Percentiles rank a stretch among this genome's conserved stretches.
phyloP scores from a whole-genome alignment of 37 sponge, comb jelly and placozoan species.

The Chondrosia reniformis region DNA sequence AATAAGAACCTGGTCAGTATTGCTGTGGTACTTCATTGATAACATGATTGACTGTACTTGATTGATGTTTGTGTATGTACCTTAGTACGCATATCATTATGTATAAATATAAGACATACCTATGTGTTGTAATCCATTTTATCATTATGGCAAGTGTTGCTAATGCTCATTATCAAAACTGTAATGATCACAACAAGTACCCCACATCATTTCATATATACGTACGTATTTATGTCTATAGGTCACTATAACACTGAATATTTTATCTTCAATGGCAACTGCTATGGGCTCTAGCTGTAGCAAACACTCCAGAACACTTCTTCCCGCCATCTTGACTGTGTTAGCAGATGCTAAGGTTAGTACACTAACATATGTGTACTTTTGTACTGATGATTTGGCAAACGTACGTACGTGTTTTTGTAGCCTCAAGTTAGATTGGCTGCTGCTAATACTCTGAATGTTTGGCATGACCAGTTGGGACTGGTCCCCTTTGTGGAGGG shows the following conservation, averaged over 20 bases:
- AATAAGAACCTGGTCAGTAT: constrained; percentile 81
- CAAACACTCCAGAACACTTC: constrained; percentile 33
- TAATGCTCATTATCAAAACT: too few relatives aligned
- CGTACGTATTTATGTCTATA: constrained; percentile 3
- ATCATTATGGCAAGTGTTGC: too few relatives aligned
- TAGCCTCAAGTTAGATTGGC: constrained; percentile 72
- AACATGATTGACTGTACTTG: neutral
- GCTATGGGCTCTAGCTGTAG: constrained; percentile 67
- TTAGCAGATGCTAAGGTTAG: constrained; percentile 76
- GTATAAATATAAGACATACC: too few relatives aligned
- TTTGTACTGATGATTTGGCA: too few relatives aligned
- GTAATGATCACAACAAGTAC: too few relatives aligned
- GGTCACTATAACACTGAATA: constrained; percentile 67
- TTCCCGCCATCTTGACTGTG: constrained; percentile 38
- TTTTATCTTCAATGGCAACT: constrained; percentile 58
- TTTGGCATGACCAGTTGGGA: constrained; percentile 47
- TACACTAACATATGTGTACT: neutral
- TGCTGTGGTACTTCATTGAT: neutral
- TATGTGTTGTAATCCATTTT: too few relatives aligned
- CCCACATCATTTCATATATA: neutral
- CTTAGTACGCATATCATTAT: neutral
- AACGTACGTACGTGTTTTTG: too few relatives aligned
- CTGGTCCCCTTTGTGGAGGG: constrained; percentile 59
- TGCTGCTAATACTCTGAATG: constrained; percentile 55
- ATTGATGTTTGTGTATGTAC: neutral